Percentiles rank a stretch among this genome's conserved stretches.
Evolutionary conservation across 2,113 vertebrate species (phyloP).

Genomic region (Neogobius melanostomus): DNA sequence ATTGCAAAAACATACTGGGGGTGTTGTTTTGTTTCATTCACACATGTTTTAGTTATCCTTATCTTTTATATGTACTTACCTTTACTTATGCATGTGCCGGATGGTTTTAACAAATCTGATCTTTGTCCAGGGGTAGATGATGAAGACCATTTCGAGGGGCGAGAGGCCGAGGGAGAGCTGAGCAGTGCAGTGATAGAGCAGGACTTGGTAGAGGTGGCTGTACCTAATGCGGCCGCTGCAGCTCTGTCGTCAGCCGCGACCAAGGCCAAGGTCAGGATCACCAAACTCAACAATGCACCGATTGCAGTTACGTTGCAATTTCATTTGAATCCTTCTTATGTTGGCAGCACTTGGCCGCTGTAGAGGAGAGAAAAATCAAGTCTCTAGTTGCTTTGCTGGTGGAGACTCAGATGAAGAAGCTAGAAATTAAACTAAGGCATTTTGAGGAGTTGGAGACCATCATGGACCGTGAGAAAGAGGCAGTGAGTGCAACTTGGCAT

Average conservation of each 20-base stretch:
- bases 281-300: slow-evolving; percentile 7
- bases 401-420: slow-evolving; percentile 98
- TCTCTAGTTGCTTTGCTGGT: slow-evolving; percentile 94
- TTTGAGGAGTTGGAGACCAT: slow-evolving; percentile 98
- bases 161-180: slow-evolving; percentile 81
- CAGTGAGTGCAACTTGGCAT: slow-evolving; percentile 68
- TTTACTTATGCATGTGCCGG: not conserved
- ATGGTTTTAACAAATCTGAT: not conserved
- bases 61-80: not conserved
- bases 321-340: not conserved
- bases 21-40: too few relatives aligned
- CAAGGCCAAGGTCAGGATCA: slow-evolving; percentile 91
- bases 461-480: slow-evolving; percentile 97
- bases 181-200: slow-evolving; percentile 83
- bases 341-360: slow-evolving; percentile 89
- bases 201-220: slow-evolving; percentile 89
- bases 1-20: too few relatives aligned
- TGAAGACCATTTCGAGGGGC: slow-evolving; percentile 78
- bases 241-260: slow-evolving; percentile 94
- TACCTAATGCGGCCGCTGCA: slow-evolving; percentile 91
- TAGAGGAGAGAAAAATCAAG: slow-evolving; percentile 96
- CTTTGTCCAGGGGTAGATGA: slow-evolving; percentile 75
- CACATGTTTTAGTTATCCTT: too few relatives aligned
- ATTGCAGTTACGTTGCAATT: slow-evolving; percentile 3
- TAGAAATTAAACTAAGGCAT: slow-evolving; percentile 97